A percentile compares a stretch with the other conserved stretches of the same genome.
Evolutionary conservation across 1,140 invertebrate genomes (phyloP).

Genomic region (Euura saliciscinereae): DNA sequence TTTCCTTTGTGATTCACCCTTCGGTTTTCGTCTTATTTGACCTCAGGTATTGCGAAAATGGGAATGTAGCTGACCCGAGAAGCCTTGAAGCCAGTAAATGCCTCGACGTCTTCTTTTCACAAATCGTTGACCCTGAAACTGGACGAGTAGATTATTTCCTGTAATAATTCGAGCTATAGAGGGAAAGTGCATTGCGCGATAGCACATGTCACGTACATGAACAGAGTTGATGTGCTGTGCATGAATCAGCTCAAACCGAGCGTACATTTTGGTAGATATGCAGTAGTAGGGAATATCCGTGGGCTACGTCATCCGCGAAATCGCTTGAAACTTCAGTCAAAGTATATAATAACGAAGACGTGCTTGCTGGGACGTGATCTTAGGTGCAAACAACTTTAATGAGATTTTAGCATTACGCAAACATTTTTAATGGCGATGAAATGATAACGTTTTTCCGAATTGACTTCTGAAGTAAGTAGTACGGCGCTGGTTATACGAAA

Average conservation of each 20-base stretch:
- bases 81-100: no score
- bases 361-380: not conserved
- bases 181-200: no score
- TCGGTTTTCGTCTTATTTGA: no score
- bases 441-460: not conserved
- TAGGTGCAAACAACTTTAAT: not conserved
- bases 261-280: not conserved
- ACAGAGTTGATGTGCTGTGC: not conserved
- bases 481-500: no score
- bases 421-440: not conserved
- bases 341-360: conserved; percentile 1
- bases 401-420: not conserved
- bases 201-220: not conserved
- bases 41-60: no score
- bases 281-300: not conserved
- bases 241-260: conserved; percentile 1
- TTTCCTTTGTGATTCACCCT: no score
- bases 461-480: no score
- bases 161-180: no score
- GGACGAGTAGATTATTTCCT: no score
- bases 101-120: no score
- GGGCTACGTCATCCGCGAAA: not conserved
- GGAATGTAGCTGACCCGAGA: no score
- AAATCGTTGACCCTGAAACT: no score
- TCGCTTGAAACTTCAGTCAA: not conserved